phyloP scores from a whole-genome alignment of 2,797 vertebrate genomes.

The Apogon hyalosoma region DNA sequence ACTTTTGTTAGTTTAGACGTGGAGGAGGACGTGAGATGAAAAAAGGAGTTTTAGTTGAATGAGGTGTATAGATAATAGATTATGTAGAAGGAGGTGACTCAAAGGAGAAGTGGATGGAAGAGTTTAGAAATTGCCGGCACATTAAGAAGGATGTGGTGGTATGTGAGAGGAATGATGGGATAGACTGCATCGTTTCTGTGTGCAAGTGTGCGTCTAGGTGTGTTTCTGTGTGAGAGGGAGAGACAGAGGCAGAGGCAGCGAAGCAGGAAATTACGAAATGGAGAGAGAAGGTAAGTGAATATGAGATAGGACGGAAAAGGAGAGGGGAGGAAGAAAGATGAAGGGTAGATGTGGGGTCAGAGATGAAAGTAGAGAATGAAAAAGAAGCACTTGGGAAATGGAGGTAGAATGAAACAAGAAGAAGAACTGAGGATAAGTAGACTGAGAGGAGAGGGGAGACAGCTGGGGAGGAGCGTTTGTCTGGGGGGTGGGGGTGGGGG shows the following conservation, averaged over 20 bases:
- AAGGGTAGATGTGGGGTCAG: constrained; percentile 58
- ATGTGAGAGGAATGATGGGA: constrained; percentile 57
- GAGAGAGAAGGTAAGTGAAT: constrained; percentile 76
- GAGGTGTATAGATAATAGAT: constrained; percentile 38
- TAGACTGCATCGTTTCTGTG: constrained; percentile 48
- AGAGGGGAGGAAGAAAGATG: constrained; percentile 43
- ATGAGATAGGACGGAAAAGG: constrained; percentile 53
- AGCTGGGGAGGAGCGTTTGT: constrained; percentile 63
- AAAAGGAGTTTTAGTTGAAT: constrained; percentile 22
- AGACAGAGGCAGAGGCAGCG: constrained; percentile 75
- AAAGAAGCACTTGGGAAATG: constrained; percentile 55
- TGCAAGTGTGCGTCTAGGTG: constrained; percentile 39
- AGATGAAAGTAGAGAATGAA: constrained; percentile 58
- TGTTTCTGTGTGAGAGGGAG: constrained; percentile 38
- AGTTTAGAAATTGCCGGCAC: constrained; percentile 63
- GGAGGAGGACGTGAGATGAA: constrained; percentile 21
- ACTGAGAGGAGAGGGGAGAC: constrained; percentile 48
- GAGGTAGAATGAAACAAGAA: constrained; percentile 51
- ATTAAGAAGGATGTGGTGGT: constrained; percentile 67
- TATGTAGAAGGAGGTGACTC: constrained; percentile 37
- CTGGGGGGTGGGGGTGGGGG: constrained; percentile 47
- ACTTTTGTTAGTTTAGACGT: constrained; percentile 32
- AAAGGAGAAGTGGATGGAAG: constrained; percentile 50
- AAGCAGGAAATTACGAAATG: constrained; percentile 85
- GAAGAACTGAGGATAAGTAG: constrained; percentile 62